Evolutionary conservation across 2,113 vertebrate genomes (phyloP), one percentile per base, ranked within the genome.

Genomic region (Myrmecophaga tridactyla): DNA sequence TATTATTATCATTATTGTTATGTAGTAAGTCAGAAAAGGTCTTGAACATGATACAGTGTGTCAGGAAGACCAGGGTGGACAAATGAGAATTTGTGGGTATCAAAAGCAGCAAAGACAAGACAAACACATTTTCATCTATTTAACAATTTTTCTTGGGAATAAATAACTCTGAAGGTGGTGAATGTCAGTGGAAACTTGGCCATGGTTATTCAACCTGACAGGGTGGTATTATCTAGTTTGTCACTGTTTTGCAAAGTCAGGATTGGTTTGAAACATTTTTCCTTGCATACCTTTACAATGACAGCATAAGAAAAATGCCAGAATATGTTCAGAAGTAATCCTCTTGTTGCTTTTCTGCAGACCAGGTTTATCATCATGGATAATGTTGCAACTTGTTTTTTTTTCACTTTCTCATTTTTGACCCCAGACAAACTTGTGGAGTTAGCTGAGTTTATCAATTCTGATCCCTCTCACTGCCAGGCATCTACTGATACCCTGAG

Each of bases 271-370:
- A 87, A 88, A 58, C 87, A 41, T 62, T 15, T 75, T 46, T 36
- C 58, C 76, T 93, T 93, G 78, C 63, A 53, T 89, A 75, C n/a
- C 18, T 95, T 92, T 86, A 18, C 34, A 85, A 63, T 76, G 29
- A 86, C 15, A 89, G 11, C 6, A 41, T 80, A 25, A 63, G 72
- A 20, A 75, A 76, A 88, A 94, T 70, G 56, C 56, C 83, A 86
- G 72, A 73, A 51, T 58, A n/a, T 41, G 18, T 46, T 85, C n/a
- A 63, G 58, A 86, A 88, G 53, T 67, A 82, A 87, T 70, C 48
- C 63, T 88, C 9, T 15, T 88, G 34, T 27, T 46, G 46, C 62
- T 29, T 89, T 86, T n/a, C 63, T 72, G 70, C 51, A 51, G 51
- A 63, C 82, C 25, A 65, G 63, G 25, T 73, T 94, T 80, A 83